A percentile compares a stretch with the other conserved stretches of the same genome.
phyloP scores from a whole-genome alignment of 1,140 invertebrate species.

The Bradysia coprophila region DNA sequence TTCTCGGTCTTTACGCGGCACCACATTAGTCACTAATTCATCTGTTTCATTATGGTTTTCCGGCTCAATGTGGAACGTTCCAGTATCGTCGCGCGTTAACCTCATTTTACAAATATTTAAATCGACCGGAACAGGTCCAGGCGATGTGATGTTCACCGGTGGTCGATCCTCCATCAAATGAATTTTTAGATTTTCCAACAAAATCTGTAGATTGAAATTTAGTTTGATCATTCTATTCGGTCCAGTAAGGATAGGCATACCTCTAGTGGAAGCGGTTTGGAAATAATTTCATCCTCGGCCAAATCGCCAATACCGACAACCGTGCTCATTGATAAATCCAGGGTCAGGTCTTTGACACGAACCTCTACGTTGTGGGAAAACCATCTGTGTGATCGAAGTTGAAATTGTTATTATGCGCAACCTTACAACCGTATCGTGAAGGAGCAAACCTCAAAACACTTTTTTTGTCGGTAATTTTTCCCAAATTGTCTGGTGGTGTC shows the following conservation, averaged over 20 bases:
- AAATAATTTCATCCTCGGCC: conserved; percentile 67
- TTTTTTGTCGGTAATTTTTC: conserved; percentile 11
- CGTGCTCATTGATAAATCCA: conserved; percentile 63
- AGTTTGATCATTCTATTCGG: background rate
- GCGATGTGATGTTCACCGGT: conserved; percentile 61
- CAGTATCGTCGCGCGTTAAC: conserved; percentile 42
- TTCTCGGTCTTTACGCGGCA: conserved; percentile 25
- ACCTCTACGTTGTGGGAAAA: conserved; percentile 35
- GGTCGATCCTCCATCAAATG: conserved; percentile 63
- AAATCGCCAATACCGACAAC: conserved; percentile 60
- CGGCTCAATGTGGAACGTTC: conserved; percentile 54
- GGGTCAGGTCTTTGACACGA: conserved; percentile 40
- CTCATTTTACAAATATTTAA: conserved; percentile 47
- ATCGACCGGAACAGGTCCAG: conserved; percentile 61
- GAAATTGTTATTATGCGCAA: conserved; percentile 5
- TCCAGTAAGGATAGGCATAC: conserved; percentile 23
- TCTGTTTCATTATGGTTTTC: conserved; percentile 7
- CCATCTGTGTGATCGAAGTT: conserved; percentile 14
- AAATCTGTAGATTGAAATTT: conserved; percentile 29
- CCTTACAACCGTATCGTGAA: conserved; percentile 13
- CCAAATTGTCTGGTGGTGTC: conserved; percentile 9
- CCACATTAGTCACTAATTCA: conserved; percentile 3
- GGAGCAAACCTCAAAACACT: conserved; percentile 10
- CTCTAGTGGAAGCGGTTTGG: conserved; percentile 57
- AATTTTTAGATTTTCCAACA: conserved; percentile 45